Evolutionary conservation across 2,888 invertebrate species (phyloP).

Genomic region (Drosophila heteroneura): DNA sequence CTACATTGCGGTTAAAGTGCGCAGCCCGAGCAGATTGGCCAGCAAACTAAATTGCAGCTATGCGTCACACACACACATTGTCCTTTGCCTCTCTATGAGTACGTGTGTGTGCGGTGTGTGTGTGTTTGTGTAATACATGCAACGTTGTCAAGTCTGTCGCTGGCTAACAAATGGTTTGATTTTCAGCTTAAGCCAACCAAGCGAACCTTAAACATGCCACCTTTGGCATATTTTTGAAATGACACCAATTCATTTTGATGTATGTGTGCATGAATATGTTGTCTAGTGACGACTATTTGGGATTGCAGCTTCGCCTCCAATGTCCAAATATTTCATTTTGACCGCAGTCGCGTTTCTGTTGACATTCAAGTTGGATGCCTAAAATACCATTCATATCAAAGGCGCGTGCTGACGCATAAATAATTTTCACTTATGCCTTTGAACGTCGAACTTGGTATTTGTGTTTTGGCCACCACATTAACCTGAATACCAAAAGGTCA

Average conservation of each 20-base stretch:
- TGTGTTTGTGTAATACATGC: slow-evolving; percentile 67
- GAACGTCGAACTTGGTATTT: slow-evolving; percentile 50
- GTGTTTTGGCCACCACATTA: slow-evolving; percentile 2
- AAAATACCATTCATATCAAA: slow-evolving; percentile 61
- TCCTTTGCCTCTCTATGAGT: slow-evolving; percentile 19
- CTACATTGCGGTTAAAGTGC: slow-evolving; percentile 79
- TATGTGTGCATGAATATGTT: slow-evolving; percentile 2
- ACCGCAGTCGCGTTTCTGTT: slow-evolving; percentile 57
- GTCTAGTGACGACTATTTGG: slow-evolving; percentile 42
- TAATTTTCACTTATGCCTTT: slow-evolving; percentile 61
- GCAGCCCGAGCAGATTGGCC: slow-evolving; percentile 56
- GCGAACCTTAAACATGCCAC: slow-evolving; percentile 63
- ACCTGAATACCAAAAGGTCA: slow-evolving; percentile 1
- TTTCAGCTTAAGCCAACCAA: slow-evolving; percentile 70
- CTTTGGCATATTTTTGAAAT: slow-evolving; percentile 78
- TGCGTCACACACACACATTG: slow-evolving; percentile 63
- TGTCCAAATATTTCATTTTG: slow-evolving; percentile 72
- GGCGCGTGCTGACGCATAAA: slow-evolving; percentile 75
- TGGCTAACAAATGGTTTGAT: slow-evolving; percentile 77
- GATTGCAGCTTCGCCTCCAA: slow-evolving; percentile 50
- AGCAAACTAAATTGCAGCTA: slow-evolving; percentile 70
- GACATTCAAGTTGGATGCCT: slow-evolving; percentile 54
- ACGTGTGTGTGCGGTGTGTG: slow-evolving; percentile 24
- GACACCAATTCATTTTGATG: slow-evolving; percentile 75
- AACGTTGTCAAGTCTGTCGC: slow-evolving; percentile 72